Evolutionary conservation across 2,797 vertebrate genomes (phyloP), one percentile per base, ranked within the genome.

Genomic region (Syndactyla subalaris): DNA sequence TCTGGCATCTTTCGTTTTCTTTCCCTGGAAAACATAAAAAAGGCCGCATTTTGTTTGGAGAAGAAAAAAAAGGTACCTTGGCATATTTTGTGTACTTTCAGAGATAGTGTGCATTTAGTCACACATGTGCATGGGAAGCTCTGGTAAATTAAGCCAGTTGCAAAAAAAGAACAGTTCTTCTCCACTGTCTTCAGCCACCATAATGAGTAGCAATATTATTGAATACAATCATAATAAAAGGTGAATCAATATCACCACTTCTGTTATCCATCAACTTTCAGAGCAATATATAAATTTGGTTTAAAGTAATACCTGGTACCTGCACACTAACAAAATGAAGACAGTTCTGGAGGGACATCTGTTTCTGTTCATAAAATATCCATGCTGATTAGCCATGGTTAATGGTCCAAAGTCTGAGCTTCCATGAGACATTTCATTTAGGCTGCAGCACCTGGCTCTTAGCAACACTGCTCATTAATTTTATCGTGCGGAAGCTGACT

Each of bases 1-100:
- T 92, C 85, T 80, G 89, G 61, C 59, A 86, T 88, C 84, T 85
- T 85, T 95, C 83, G 83, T 91, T 85, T 77, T 95, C 41, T 84
- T 83, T 94, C 75, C 55, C 65, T 58, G 57, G 71, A 77, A 55
- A 51, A 66, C 48, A 89, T 95, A 72, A 30, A 77, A 95, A 94
- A 88, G 52, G 36, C 80, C 1, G 4, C 32, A 55, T 78, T 94
- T 89, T 86, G 17, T 57, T 77, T 65, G 67, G 49, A 26, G 9
- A 43, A 48, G 14, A 18, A 8, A 20, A 51, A 18, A 61, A 51
- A 7, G 5, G 18, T 13, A 59, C 9, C 26, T 52, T 55, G 21
- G 5, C 29, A 34, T 87, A 70, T 65, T 84, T 34, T 57, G 29
- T 66, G 51, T 77, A 12, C 34, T 79, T 92, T 66, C 43, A 85